Conservation (phyloP, 2,888 invertebrate genomes). For the Agrotis clavis region DNA sequence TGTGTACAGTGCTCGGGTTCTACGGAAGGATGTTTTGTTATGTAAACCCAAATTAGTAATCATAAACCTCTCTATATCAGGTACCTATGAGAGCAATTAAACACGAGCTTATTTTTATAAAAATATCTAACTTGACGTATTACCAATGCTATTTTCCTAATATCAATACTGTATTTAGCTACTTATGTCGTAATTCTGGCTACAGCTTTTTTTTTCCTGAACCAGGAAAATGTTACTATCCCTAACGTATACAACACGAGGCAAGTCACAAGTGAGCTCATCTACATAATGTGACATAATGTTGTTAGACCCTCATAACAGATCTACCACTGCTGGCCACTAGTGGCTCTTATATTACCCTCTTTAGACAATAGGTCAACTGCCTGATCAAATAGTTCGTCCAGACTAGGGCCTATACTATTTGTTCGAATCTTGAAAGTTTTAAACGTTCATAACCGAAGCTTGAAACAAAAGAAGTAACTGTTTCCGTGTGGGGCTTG, state of each 20-base stretch:
- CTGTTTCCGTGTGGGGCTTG: slow-evolving; percentile 58
- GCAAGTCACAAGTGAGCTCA: background rate
- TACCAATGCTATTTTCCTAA: background rate
- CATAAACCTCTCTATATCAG: slow-evolving; percentile 2
- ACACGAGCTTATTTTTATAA: too few species aligned
- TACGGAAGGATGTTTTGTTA: slow-evolving; percentile 10
- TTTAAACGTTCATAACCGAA: slow-evolving; percentile 64
- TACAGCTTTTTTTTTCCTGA: background rate
- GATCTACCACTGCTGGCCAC: background rate
- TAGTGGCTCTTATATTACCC: too few species aligned
- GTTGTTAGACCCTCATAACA: background rate
- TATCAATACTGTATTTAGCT: background rate
- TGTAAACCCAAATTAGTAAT: slow-evolving; percentile 30
- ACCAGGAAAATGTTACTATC: background rate
- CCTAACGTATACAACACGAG: too few species aligned
- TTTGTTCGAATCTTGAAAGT: slow-evolving; percentile 54
- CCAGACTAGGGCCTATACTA: slow-evolving; percentile 23
- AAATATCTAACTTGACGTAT: background rate
- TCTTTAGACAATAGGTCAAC: background rate
- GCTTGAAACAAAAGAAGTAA: slow-evolving; percentile 66
- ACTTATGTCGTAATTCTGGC: background rate
- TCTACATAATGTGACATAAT: background rate
- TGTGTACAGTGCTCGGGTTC: slow-evolving; percentile 17
- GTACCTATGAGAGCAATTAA: background rate
- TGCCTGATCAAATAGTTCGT: background rate